phyloP scores from a whole-genome alignment of 2,888 invertebrate genomes.

The Apotomis capreana region DNA sequence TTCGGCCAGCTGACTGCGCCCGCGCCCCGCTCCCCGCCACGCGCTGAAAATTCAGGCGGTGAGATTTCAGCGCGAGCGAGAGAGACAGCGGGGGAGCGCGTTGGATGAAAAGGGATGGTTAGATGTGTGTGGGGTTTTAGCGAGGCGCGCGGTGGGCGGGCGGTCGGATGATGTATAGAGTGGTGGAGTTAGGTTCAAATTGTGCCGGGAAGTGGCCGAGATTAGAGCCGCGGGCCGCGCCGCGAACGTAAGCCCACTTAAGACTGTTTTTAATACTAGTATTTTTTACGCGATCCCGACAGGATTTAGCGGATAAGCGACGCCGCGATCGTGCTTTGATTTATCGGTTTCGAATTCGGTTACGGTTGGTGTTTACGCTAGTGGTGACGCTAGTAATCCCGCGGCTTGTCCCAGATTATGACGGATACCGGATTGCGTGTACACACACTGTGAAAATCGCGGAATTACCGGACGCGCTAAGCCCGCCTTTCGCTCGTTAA shows the following conservation, averaged over 20 bases:
- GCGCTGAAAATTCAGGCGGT: conserved; percentile 74
- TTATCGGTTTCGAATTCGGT: conserved; percentile 80
- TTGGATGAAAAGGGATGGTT: conserved; percentile 64
- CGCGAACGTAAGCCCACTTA: conserved; percentile 87
- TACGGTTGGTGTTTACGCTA: conserved; percentile 81
- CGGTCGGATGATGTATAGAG: conserved; percentile 87
- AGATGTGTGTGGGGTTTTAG: conserved; percentile 54
- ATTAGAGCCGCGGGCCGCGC: conserved; percentile 87
- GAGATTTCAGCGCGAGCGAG: conserved; percentile 73
- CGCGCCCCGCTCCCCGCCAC: conserved; percentile 63
- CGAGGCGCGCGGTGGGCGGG: conserved; percentile 80
- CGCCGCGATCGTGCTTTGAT: conserved; percentile 82
- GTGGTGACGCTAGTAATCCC: conserved; percentile 79
- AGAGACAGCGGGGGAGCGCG: conserved; percentile 49
- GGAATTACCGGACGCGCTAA: conserved; percentile 53
- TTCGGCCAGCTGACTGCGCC: conserved; percentile 83
- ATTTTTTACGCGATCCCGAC: conserved; percentile 84
- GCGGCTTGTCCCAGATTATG: conserved; percentile 79
- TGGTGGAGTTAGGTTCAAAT: conserved; percentile 89
- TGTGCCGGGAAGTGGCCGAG: conserved; percentile 90
- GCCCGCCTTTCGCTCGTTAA: conserved; percentile 50
- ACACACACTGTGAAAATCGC: conserved; percentile 68
- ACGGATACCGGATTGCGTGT: conserved; percentile 79
- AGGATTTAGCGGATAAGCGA: conserved; percentile 83
- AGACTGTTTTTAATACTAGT: conserved; percentile 89